Conservation (phyloP, 2,797 vertebrate species). For the Siniperca undulata region DNA sequence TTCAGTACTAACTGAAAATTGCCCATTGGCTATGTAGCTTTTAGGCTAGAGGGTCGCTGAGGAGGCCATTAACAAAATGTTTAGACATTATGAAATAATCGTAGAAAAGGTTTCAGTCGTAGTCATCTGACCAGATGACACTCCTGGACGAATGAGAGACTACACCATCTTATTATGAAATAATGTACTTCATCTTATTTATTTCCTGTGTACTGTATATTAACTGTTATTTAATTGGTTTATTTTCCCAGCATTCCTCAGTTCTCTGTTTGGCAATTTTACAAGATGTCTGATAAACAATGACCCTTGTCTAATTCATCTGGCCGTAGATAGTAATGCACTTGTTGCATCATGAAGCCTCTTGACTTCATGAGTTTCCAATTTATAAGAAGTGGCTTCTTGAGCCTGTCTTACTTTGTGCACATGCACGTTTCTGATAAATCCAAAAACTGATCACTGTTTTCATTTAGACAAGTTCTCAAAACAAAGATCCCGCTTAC, state of each 20-base stretch:
- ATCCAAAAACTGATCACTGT: not conserved
- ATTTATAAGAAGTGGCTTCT: not conserved
- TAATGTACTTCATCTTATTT: not conserved
- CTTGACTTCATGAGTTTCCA: not conserved
- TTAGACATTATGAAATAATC: not conserved
- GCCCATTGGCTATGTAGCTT: not conserved
- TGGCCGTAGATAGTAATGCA: not conserved
- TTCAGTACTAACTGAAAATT: not conserved
- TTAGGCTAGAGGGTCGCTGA: not conserved
- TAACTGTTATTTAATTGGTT: not conserved
- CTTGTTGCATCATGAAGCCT: constrained; percentile 4
- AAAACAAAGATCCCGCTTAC: not conserved
- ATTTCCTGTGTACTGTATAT: not conserved
- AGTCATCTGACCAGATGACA: too few species aligned
- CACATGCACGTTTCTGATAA: not conserved
- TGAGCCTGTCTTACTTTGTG: not conserved
- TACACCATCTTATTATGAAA: not conserved
- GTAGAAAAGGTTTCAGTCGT: too few species aligned
- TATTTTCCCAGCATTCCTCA: not conserved
- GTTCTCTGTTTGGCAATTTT: not conserved
- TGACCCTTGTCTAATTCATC: not conserved
- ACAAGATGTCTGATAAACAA: too few species aligned
- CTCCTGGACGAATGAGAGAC: too few species aligned
- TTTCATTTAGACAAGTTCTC: not conserved
- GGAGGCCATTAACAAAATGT: constrained; percentile 1